Percentiles rank a stretch among this genome's conserved stretches.
Conservation (phyloP, 2,113 vertebrate species). For the Callaeas wilsoni region DNA sequence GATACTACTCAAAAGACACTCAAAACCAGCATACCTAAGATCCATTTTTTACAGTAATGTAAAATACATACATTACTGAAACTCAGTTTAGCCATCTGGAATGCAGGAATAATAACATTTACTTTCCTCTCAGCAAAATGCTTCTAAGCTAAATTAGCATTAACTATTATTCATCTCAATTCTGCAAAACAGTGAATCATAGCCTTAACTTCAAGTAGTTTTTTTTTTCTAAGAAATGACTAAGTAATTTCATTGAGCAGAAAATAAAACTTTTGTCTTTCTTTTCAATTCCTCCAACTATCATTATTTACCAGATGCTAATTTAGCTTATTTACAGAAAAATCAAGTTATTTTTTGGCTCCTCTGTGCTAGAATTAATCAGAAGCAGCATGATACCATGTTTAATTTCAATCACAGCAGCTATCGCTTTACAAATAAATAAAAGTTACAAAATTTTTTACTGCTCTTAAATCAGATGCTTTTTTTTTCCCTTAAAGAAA, state of each 20-base stretch:
- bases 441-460: constrained; percentile 1
- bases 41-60: not conserved
- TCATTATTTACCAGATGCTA: constrained; percentile 47
- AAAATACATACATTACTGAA: constrained; percentile 7
- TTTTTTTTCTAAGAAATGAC: not conserved
- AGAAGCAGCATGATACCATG: constrained; percentile 57
- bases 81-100: constrained; percentile 8
- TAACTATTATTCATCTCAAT: not conserved
- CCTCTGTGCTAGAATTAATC: constrained; percentile 59
- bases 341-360: constrained; percentile 42
- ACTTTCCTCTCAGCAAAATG: not conserved
- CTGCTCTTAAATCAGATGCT: not conserved
- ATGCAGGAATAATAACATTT: constrained; percentile 25
- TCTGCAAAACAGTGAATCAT: constrained; percentile 17
- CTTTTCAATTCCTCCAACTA: constrained; percentile 14
- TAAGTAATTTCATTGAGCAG: not conserved
- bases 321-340: constrained; percentile 55
- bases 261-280: constrained; percentile 27
- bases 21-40: not conserved
- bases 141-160: constrained; percentile 11
- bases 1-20: not conserved
- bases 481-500: not conserved
- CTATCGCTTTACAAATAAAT: constrained; percentile 50
- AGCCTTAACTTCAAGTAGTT: not conserved
- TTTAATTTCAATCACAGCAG: constrained; percentile 71